These are phyloP conservation scores for Sturmia bella DNA, from an alignment of 2,888 invertebrate genomes.

Conservation along the genomic window DNA sequence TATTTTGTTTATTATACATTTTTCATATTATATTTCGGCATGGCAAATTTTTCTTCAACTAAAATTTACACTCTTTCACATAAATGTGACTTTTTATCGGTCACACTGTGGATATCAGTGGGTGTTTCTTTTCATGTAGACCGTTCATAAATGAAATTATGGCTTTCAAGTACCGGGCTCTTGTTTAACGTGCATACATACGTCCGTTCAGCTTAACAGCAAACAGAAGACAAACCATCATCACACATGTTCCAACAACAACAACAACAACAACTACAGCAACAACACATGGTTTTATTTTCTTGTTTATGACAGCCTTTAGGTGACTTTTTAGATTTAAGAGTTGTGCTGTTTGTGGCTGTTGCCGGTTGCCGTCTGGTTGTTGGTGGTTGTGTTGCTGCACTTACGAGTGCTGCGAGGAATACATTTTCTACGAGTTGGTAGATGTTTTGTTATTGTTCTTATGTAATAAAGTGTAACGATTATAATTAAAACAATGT, in stretches of 20 bases:
- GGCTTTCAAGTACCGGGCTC: slow-evolving; percentile 1
- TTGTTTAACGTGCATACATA: not conserved
- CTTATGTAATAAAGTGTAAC: slow-evolving; percentile 21
- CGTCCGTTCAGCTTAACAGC: slow-evolving; percentile 7
- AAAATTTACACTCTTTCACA: slow-evolving; percentile 15
- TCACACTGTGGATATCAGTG: slow-evolving; percentile 35
- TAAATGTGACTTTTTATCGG: slow-evolving; percentile 20
- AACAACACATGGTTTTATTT: slow-evolving; percentile 53
- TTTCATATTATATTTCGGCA: not conserved
- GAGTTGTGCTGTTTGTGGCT: too few species aligned
- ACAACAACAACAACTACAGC: not conserved
- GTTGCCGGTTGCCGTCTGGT: not conserved
- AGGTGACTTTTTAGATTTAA: slow-evolving; percentile 1
- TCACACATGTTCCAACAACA: not conserved
- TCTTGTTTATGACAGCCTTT: slow-evolving; percentile 60
- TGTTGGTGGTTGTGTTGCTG: not conserved
- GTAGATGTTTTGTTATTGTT: slow-evolving; percentile 12
- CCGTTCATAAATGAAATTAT: slow-evolving; percentile 14
- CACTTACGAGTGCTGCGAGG: slow-evolving; percentile 7
- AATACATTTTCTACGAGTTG: slow-evolving; percentile 12
- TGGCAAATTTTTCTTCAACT: slow-evolving; percentile 31
- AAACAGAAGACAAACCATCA: not conserved
- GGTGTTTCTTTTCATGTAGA: slow-evolving; percentile 25
- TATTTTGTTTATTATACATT: slow-evolving; percentile 27
- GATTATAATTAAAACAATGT: not conserved